These are phyloP conservation scores for Hypomecis atomaria DNA, from an alignment of 2,888 invertebrate genomes.

Conservation along the genomic window DNA sequence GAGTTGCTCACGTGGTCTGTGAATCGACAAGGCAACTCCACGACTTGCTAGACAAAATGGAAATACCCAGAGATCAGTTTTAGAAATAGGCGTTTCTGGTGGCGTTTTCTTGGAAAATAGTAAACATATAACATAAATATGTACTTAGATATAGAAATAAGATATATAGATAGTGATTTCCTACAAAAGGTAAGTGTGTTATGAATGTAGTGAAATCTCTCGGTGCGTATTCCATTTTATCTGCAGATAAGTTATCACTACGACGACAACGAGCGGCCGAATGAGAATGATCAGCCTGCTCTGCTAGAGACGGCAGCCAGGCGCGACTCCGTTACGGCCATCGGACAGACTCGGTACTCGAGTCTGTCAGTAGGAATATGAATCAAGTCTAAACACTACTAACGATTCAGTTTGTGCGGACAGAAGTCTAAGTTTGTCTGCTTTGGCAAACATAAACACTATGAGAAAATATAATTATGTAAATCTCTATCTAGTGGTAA, in stretches of 20 bases:
- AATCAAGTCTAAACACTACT: conserved; percentile 50
- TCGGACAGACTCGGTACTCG: conserved; percentile 43
- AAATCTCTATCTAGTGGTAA: conserved; percentile 81
- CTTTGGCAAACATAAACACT: conserved; percentile 74
- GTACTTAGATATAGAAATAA: background rate
- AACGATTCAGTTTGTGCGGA: conserved; percentile 68
- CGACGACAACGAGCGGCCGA: conserved; percentile 48
- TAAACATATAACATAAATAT: too few species aligned
- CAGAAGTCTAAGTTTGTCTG: conserved; percentile 62
- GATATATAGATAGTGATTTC: background rate
- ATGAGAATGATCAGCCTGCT: conserved; percentile 7
- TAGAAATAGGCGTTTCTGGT: background rate
- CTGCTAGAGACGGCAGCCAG: conserved; percentile 3
- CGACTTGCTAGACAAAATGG: conserved; percentile 71
- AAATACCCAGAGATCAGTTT: conserved; percentile 62
- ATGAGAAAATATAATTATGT: conserved; percentile 80
- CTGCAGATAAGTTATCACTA: conserved; percentile 42
- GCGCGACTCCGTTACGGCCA: background rate
- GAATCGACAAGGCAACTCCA: conserved; percentile 76
- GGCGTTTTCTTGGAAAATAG: background rate
- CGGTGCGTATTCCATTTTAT: conserved; percentile 49
- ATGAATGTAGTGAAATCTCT: conserved; percentile 24
- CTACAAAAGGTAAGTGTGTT: background rate
- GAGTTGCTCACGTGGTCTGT: conserved; percentile 75
- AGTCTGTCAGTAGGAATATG: conserved; percentile 41